Base-by-base conservation (phyloP, 37 sponge, comb jelly and placozoan genomes). In the Oscarella lobularis region DNA sequence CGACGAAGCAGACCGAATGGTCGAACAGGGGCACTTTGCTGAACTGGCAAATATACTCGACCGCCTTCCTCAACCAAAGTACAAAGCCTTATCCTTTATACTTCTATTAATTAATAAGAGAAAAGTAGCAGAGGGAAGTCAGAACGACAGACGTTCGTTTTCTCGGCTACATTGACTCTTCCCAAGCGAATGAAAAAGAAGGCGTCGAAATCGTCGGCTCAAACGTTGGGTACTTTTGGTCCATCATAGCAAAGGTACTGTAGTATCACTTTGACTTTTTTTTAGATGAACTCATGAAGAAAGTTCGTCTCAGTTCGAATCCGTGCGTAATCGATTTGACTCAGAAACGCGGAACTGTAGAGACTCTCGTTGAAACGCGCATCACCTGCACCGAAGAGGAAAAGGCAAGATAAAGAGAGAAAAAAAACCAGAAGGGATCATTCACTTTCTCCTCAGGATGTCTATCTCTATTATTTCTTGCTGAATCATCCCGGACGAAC, bases 1-100 rank as follows among this genome's bases (percentile, higher is more conserved):
- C 41, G 95, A 98, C 67, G 99, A 98, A 66, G 99, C 90, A 41
- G 99, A 98, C 77, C 74, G 95, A 38, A 91, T 98, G 99, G 82
- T 98, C 6, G 96, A 91, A 74, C 80, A 86, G 32, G 99, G 95
- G 29, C 99, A 98, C 41, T 98, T 84, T 37, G 79, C 39, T 1
- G 96, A 94, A 39, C 81, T 98, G 31, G 35, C 77, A 29, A 79
- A 72, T 37, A 98, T 98, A 60, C 37, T 94, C 37, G 80, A 81
- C 35, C 48, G 81, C 32, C 35, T 95, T 5, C 60, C 60, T 27
- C 60, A 48, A 48, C 60, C 60, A n/a, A n/a, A n/a, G n/a, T n/a
- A n/a, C n/a, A n/a, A n/a, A n/a, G n/a, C n/a, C n/a, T n/a, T n/a
- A n/a, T n/a, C n/a, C n/a, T n/a, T n/a, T n/a, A n/a, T n/a, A n/a